Percentiles rank a stretch among this genome's conserved stretches.
Evolutionary conservation across 37 sponge, comb jelly and placozoan genomes (phyloP).

Genomic region (Dysidea cf. avara): DNA sequence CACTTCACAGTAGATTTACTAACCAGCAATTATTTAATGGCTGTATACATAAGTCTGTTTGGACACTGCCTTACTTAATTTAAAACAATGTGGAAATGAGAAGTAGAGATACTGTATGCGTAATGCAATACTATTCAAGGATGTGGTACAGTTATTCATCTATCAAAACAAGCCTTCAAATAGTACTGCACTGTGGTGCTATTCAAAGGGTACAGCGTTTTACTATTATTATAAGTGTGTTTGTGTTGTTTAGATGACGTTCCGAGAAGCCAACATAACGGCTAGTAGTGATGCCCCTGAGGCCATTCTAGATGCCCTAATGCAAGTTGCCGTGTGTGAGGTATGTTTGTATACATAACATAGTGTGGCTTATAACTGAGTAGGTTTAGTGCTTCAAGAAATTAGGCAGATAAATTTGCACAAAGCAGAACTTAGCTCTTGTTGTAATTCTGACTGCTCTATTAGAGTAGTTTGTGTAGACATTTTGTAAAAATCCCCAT

Average conservation of each 20-base stretch:
- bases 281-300: constrained; percentile 77
- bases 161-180: too few relatives aligned
- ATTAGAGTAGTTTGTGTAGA: too few relatives aligned
- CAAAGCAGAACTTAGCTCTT: background rate
- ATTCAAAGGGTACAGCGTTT: background rate
- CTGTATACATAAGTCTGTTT: too few relatives aligned
- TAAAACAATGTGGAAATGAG: too few relatives aligned
- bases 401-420: background rate
- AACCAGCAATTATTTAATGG: too few relatives aligned
- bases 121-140: constrained; percentile 19
- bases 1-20: too few relatives aligned
- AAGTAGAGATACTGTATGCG: too few relatives aligned
- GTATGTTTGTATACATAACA: constrained; percentile 22
- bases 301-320: constrained; percentile 66
- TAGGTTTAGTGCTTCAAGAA: background rate
- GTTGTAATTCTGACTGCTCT: too few relatives aligned
- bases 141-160: too few relatives aligned
- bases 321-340: constrained; percentile 76
- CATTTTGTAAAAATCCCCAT: too few relatives aligned
- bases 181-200: background rate
- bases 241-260: constrained; percentile 3
- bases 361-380: background rate
- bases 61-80: too few relatives aligned
- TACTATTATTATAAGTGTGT: background rate
- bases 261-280: constrained; percentile 36